Conservation (phyloP, 2,888 invertebrate genomes). For the Carpatolechia fugitivella region DNA sequence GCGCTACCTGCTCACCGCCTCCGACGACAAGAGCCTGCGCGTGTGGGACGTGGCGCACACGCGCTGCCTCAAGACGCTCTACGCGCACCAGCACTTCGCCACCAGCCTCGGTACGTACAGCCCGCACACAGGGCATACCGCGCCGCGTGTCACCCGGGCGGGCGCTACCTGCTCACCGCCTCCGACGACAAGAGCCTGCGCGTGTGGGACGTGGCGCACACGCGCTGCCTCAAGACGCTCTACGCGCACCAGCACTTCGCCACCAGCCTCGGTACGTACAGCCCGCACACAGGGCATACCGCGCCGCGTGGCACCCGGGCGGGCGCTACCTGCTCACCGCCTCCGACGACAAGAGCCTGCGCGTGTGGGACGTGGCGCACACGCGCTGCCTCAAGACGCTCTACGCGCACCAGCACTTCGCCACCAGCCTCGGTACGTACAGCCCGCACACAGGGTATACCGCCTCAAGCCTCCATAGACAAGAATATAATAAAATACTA, state of each 20-base stretch:
- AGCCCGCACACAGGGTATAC: too few species aligned
- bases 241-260: slow-evolving; percentile 99
- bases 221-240: slow-evolving; percentile 97
- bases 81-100: slow-evolving; percentile 98
- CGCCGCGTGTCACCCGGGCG: too few species aligned
- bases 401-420: neutral
- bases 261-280: slow-evolving; percentile 93
- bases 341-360: too few species aligned
- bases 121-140: slow-evolving; percentile 94
- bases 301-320: too few species aligned
- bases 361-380: too few species aligned
- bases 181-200: slow-evolving; percentile 99
- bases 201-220: slow-evolving; percentile 98
- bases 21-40: slow-evolving; percentile 97
- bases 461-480: too few species aligned
- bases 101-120: slow-evolving; percentile 94
- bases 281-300: too few species aligned
- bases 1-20: too few species aligned
- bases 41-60: slow-evolving; percentile 95
- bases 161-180: too few species aligned
- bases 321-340: too few species aligned
- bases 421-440: neutral
- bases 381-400: too few species aligned
- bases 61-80: slow-evolving; percentile 90
- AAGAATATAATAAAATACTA: too few species aligned